Conservation (phyloP, 2,888 invertebrate species). For the Papilio gigon region DNA sequence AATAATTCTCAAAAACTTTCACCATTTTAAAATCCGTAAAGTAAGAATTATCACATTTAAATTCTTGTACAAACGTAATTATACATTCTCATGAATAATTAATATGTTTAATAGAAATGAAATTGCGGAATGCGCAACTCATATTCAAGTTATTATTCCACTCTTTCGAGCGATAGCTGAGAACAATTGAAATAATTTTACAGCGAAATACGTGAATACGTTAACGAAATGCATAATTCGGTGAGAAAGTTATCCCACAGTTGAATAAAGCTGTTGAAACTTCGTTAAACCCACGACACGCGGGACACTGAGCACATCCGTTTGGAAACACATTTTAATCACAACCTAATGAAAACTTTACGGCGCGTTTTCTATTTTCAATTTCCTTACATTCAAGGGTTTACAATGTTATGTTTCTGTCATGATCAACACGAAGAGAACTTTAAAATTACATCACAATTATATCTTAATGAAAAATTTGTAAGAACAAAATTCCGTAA, state of each 20-base stretch:
- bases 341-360: constrained; percentile 1
- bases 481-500: background rate
- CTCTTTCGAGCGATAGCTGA: background rate
- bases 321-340: constrained; percentile 5
- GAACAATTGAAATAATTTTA: constrained; percentile 50
- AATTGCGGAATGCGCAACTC: background rate
- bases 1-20: too few species aligned
- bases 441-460: constrained; percentile 12
- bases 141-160: constrained; percentile 29
- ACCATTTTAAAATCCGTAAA: too few species aligned
- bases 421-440: constrained; percentile 10
- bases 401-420: constrained; percentile 2
- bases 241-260: constrained; percentile 23
- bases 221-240: constrained; percentile 49
- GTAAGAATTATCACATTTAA: background rate
- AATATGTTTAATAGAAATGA: constrained; percentile 2
- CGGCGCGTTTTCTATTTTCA: constrained; percentile 17
- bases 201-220: constrained; percentile 48
- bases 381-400: constrained; percentile 26
- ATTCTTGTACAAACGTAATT: background rate
- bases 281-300: constrained; percentile 5
- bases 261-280: constrained; percentile 17
- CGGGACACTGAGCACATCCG: background rate
- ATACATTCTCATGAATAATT: background rate
- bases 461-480: constrained; percentile 21